Evolutionary conservation across 2,113 vertebrate species (phyloP).

Genomic region (Piaya cayana): DNA sequence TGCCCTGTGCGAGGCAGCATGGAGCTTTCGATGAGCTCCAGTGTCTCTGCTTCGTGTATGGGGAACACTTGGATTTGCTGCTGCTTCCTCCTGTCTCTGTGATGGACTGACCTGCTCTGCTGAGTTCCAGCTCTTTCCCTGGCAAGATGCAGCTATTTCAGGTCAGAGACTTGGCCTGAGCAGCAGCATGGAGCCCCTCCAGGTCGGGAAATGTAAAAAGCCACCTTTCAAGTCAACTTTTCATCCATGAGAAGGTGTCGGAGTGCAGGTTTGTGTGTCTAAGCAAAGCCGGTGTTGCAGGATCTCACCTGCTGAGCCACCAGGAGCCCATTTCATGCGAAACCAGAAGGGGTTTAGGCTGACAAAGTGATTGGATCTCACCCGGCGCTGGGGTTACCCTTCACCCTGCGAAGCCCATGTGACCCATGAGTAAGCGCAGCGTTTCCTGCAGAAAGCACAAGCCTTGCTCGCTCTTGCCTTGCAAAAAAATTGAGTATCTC

Average conservation of each 20-base stretch:
- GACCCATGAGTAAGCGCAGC: constrained; percentile 46
- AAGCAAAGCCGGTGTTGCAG: neutral
- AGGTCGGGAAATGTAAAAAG: accelerated
- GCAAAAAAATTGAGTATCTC: neutral
- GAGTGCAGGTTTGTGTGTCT: neutral
- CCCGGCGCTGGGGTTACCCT: neutral
- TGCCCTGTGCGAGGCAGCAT: neutral
- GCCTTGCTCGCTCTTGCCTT: neutral
- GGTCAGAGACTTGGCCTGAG: neutral
- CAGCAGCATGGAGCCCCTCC: neutral
- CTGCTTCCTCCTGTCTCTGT: accelerated
- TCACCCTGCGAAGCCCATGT: constrained; percentile 48
- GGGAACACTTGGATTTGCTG: accelerated
- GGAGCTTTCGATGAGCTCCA: neutral
- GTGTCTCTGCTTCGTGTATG: accelerated
- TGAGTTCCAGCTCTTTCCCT: neutral
- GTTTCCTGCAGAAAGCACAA: constrained; percentile 38
- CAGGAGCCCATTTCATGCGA: accelerated
- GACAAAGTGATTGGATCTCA: neutral
- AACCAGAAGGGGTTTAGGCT: neutral
- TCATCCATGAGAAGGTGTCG: accelerated
- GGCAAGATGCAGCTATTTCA: neutral
- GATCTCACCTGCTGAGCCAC: neutral
- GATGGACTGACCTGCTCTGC: neutral
- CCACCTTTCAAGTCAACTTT: neutral